Evolutionary conservation across 2,888 invertebrate genomes (phyloP).

Genomic region (Sarcophaga carnaria): DNA sequence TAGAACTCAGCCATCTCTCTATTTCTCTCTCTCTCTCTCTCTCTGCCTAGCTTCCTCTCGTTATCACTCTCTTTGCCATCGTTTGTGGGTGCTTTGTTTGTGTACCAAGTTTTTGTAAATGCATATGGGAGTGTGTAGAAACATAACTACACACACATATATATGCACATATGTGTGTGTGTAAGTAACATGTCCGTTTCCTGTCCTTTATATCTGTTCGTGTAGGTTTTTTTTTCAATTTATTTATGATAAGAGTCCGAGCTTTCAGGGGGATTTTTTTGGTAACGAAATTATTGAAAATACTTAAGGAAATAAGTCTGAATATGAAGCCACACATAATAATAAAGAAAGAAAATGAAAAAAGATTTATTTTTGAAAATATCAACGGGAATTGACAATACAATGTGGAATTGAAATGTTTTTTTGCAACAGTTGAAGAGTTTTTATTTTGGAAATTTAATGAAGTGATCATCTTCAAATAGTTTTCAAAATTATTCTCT

Average conservation of each 20-base stretch:
- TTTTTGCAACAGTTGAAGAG: too few species aligned
- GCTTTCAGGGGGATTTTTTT: constrained; percentile 30
- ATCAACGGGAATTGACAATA: too few species aligned
- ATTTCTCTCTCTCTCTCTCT: not conserved
- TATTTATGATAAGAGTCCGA: constrained; percentile 20
- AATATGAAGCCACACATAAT: not conserved
- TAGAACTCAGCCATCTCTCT: not conserved
- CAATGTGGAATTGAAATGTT: too few species aligned
- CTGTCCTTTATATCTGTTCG: not conserved
- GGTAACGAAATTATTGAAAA: constrained; percentile 24
- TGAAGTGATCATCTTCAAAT: too few species aligned
- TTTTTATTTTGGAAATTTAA: too few species aligned
- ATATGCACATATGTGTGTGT: not conserved
- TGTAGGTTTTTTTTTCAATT: constrained; percentile 24
- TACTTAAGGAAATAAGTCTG: not conserved
- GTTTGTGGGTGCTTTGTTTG: not conserved
- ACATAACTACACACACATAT: not conserved
- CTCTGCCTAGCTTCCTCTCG: not conserved
- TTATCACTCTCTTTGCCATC: not conserved
- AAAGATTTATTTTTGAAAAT: too few species aligned
- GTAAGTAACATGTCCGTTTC: not conserved
- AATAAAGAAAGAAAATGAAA: not conserved
- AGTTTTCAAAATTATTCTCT: too few species aligned
- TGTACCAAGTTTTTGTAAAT: too few species aligned
- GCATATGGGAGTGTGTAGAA: too few species aligned